phyloP scores from a whole-genome alignment of 2,888 invertebrate species.

The Cyclophora punctaria region DNA sequence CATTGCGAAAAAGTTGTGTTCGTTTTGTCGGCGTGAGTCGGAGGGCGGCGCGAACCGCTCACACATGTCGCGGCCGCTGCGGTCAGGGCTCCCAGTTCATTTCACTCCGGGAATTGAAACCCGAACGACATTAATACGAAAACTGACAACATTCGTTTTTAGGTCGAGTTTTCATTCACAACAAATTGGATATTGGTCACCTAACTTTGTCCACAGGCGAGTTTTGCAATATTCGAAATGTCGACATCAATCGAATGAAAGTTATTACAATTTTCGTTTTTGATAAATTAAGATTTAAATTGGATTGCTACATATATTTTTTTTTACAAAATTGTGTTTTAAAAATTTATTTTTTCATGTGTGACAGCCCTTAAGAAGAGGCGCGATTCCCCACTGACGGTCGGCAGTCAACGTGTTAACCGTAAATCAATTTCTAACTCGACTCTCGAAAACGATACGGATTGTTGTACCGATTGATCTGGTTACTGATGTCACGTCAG shows the following conservation, averaged over 20 bases:
- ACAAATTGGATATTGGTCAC: slow-evolving; percentile 20
- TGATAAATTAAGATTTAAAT: too few relatives aligned
- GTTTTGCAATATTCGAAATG: neutral
- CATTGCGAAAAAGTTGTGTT: slow-evolving; percentile 65
- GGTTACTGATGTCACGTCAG: too few relatives aligned
- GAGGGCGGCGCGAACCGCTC: slow-evolving; percentile 35
- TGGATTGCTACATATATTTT: too few relatives aligned
- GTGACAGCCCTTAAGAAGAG: slow-evolving; percentile 11
- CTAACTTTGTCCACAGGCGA: slow-evolving; percentile 11
- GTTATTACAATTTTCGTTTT: neutral
- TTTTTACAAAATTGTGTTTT: too few relatives aligned
- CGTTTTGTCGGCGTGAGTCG: slow-evolving; percentile 40
- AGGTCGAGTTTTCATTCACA: slow-evolving; percentile 16
- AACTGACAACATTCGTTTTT: slow-evolving; percentile 22
- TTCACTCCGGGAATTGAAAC: slow-evolving; percentile 20
- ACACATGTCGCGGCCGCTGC: slow-evolving; percentile 53
- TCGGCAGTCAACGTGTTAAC: slow-evolving; percentile 24
- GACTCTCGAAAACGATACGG: slow-evolving; percentile 26
- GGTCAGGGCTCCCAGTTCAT: slow-evolving; percentile 22
- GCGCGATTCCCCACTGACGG: slow-evolving; percentile 10
- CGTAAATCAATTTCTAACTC: slow-evolving; percentile 69
- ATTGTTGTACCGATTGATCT: too few relatives aligned
- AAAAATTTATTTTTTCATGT: neutral
- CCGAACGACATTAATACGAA: slow-evolving; percentile 22
- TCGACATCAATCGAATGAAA: neutral